Evolutionary conservation across 2,888 invertebrate species (phyloP), one percentile per base, ranked within the genome.

Genomic region (Xylocampa areola): DNA sequence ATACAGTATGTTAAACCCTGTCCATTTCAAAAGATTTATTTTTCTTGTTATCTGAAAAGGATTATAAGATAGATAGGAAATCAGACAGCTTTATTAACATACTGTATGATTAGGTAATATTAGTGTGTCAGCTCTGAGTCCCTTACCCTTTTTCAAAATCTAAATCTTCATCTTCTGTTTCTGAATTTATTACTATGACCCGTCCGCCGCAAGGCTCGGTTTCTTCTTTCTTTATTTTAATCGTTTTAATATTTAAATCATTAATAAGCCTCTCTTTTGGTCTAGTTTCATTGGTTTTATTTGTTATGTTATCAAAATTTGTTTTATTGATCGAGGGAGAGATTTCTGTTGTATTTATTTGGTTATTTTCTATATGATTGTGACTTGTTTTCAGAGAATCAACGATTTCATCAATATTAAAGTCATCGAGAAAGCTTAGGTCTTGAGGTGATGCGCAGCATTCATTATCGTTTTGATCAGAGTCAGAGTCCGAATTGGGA

Each of bases 391-490:
- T 33, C 7, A 64, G 76, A 61, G 80, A 85, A 37, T 87, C 77
- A 1, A 87, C 85, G 16, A 92, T 88, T 77, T 88, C 90, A 65
- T 91, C 91, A 19, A 89, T 73, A 69, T 91, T 79, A 4, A 92
- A 77, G 60, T 90, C 90, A 52, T 91, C 90, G 8, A 91, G 79
- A 63, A 91, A 91, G 68, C 86, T 87, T 21, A 90, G 63, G 53
- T 91, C 90, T 39, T 64, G 69, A 50, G 79, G 75, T 21, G 63
- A 48, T 16, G 57, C 14, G 17, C 52, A 54, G 4, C 68, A 54
- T 40, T 61, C 62, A 55, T 60, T 59, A 10, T 62, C 53, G 17
- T 60, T 64, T 13, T 68, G 59, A 29, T 70, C 72, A 17, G 76
- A 73, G 16, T 67, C 67, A 2, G 69, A 51, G 6, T 60, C 55